Conservation (phyloP, 2,888 invertebrate genomes). For the Odontothrips loti region DNA sequence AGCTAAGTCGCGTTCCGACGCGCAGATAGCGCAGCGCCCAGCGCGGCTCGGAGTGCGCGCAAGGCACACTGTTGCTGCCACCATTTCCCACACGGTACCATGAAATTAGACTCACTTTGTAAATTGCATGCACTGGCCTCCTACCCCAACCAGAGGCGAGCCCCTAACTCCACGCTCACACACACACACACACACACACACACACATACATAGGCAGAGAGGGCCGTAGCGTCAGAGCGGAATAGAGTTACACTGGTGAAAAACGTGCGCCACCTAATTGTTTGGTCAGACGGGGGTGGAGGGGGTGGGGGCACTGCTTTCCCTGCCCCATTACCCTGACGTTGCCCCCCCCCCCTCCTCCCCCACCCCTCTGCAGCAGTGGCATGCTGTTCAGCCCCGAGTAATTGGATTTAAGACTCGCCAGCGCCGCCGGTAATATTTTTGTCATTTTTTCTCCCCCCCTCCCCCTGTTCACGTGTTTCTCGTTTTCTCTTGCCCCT, state of each 20-base stretch:
- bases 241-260: slow-evolving; percentile 11
- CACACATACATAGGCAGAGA: too few relatives aligned
- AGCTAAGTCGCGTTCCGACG: too few relatives aligned
- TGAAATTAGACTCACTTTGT: slow-evolving; percentile 6
- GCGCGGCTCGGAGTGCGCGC: too few relatives aligned
- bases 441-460: too few relatives aligned
- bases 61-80: background rate
- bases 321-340: background rate
- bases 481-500: background rate
- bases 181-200: too few relatives aligned
- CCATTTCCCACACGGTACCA: slow-evolving; percentile 5
- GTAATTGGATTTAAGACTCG: slow-evolving; percentile 1
- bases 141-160: background rate
- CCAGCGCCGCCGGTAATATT: background rate
- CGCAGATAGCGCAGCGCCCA: too few relatives aligned
- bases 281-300: background rate
- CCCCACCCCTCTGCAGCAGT: background rate
- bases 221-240: background rate
- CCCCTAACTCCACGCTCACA: too few relatives aligned
- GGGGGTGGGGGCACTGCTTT: background rate
- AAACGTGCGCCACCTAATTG: background rate
- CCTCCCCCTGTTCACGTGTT: background rate
- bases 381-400: background rate
- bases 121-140: background rate
- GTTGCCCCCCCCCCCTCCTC: background rate